Conservation (phyloP, 1,140 invertebrate species). For the Octopus sinensis region DNA sequence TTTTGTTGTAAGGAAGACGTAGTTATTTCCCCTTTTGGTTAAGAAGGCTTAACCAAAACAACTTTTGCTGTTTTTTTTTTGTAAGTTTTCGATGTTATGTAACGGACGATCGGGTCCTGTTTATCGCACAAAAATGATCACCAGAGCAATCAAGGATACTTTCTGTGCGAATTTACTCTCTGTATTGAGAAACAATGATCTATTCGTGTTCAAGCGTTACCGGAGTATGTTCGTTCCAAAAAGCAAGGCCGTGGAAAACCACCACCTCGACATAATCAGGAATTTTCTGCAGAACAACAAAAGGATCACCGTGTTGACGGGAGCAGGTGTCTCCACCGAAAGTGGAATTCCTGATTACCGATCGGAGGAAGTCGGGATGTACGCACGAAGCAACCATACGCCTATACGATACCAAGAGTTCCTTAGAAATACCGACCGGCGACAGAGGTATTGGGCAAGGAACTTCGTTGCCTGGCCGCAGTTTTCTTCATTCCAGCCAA, state of each 20-base stretch:
- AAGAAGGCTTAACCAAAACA: too few species aligned
- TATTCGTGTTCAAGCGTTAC: background rate
- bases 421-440: conserved; percentile 66
- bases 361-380: conserved; percentile 87
- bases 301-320: conserved; percentile 71
- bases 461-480: conserved; percentile 90
- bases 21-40: too few species aligned
- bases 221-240: conserved; percentile 34
- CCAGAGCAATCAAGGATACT: too few species aligned
- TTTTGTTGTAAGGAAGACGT: too few species aligned
- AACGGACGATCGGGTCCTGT: background rate
- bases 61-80: too few species aligned
- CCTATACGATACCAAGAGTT: conserved; percentile 80
- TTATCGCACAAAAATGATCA: background rate
- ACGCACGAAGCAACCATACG: conserved; percentile 76
- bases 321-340: conserved; percentile 94
- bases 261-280: conserved; percentile 66
- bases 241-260: conserved; percentile 44
- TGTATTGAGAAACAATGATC: background rate
- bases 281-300: conserved; percentile 65
- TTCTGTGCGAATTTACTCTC: too few species aligned
- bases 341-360: conserved; percentile 89
- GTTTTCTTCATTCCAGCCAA: conserved; percentile 62
- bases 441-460: conserved; percentile 90
- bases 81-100: background rate